These are phyloP conservation scores for Onychorhynchus coronatus DNA, from an alignment of 2,113 vertebrate genomes.

Conservation along the genomic window DNA sequence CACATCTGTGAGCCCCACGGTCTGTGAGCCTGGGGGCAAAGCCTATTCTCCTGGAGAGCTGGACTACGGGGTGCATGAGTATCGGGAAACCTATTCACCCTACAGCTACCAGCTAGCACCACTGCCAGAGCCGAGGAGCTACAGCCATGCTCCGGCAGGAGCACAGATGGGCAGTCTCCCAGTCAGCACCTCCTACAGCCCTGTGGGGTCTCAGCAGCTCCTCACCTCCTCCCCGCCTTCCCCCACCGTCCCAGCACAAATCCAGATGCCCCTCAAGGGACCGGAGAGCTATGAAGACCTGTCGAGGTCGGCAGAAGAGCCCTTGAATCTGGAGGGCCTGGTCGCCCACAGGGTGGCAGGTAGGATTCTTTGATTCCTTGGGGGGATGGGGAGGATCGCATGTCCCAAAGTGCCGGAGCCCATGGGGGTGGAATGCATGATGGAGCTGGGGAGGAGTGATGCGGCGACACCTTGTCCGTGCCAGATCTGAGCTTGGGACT, in stretches of 20 bases:
- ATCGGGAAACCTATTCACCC: slow-evolving; percentile 57
- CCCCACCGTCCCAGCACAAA: slow-evolving; percentile 45
- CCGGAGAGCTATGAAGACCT: slow-evolving; percentile 63
- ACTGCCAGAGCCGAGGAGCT: slow-evolving; percentile 47
- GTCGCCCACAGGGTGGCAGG: slow-evolving; percentile 96
- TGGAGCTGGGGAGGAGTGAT: neutral
- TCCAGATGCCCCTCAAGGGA: slow-evolving; percentile 70
- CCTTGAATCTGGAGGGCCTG: slow-evolving; percentile 89
- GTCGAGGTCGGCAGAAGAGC: slow-evolving; percentile 73
- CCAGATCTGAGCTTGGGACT: neutral
- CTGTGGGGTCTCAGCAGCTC: slow-evolving; percentile 65
- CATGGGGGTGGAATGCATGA: neutral
- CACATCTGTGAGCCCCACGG: neutral
- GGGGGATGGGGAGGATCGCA: neutral
- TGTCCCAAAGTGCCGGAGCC: neutral
- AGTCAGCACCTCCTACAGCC: slow-evolving; percentile 38
- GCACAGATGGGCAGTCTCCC: slow-evolving; percentile 48
- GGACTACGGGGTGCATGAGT: slow-evolving; percentile 28
- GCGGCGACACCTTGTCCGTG: fast-evolving
- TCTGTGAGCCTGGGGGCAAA: neutral
- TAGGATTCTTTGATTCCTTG: slow-evolving; percentile 72
- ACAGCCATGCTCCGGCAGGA: slow-evolving; percentile 69
- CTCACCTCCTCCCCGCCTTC: slow-evolving; percentile 73
- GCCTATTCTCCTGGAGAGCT: neutral
- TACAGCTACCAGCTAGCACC: slow-evolving; percentile 60